A percentile compares a stretch with the other conserved stretches of the same genome.
These are phyloP conservation scores for Pseudobourletiella spinata DNA, from an alignment of 1,140 invertebrate species.

Conservation along the genomic window DNA sequence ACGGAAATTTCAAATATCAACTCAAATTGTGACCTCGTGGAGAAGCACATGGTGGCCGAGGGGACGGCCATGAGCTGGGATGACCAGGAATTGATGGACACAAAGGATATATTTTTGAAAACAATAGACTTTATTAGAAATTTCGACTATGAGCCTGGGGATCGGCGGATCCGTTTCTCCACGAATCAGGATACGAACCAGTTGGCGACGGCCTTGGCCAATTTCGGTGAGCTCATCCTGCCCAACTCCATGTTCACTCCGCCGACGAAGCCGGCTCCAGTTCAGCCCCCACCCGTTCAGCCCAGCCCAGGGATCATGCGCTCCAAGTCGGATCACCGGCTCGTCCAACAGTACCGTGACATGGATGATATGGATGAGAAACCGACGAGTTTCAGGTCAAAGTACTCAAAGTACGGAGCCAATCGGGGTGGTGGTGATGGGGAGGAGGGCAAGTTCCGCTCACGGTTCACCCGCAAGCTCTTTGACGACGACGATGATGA, in stretches of 20 bases:
- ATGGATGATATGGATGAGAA: conserved; percentile 42
- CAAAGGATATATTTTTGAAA: conserved; percentile 87
- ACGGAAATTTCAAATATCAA: conserved; percentile 84
- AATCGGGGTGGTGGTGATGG: no score
- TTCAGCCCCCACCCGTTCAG: conserved; percentile 10
- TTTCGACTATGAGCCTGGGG: conserved; percentile 82
- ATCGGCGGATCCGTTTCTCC: conserved; percentile 72
- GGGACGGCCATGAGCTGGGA: conserved; percentile 60
- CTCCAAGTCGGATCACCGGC: conserved; percentile 84
- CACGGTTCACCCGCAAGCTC: conserved; percentile 55
- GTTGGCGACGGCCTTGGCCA: conserved; percentile 69
- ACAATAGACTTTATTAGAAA: conserved; percentile 88
- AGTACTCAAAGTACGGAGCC: conserved; percentile 34
- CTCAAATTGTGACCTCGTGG: conserved; percentile 92
- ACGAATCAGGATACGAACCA: conserved; percentile 83
- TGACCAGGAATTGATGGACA: conserved; percentile 70
- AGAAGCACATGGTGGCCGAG: conserved; percentile 81
- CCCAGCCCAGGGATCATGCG: conserved; percentile 67
- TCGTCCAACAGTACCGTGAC: conserved; percentile 78
- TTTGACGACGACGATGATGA: conserved; percentile 17
- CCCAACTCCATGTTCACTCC: conserved; percentile 42
- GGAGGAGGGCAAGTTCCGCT: conserved; percentile 53
- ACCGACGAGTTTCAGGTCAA: not conserved
- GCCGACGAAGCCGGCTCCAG: not conserved
- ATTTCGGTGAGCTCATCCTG: conserved; percentile 64